These are phyloP conservation scores for Drosophila dunni DNA, from an alignment of 1,140 invertebrate genomes.

Conservation along the genomic window DNA sequence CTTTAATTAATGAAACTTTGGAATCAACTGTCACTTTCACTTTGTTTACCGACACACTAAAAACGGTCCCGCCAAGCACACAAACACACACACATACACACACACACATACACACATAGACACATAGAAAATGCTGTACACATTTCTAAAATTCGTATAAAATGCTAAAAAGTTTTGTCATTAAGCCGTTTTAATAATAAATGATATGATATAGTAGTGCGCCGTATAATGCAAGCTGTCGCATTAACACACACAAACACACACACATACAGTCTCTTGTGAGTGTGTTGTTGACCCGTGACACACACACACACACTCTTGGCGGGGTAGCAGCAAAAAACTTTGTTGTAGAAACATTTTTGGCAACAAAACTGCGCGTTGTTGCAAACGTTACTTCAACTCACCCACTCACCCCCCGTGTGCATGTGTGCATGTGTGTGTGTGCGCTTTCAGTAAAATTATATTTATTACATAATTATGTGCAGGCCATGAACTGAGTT, in stretches of 20 bases:
- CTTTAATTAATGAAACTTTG: constrained; percentile 13
- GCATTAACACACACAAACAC: constrained; percentile 23
- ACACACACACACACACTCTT: constrained; percentile 5
- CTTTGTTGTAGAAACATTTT: constrained; percentile 25
- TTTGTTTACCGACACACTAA: not conserved
- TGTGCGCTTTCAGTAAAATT: constrained; percentile 63
- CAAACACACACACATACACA: too few species aligned
- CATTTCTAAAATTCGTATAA: constrained; percentile 57
- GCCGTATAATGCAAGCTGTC: constrained; percentile 28
- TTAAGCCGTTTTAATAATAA: constrained; percentile 81
- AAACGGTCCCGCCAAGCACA: too few species aligned
- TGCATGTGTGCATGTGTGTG: constrained; percentile 12
- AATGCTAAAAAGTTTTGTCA: constrained; percentile 79
- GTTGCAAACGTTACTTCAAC: constrained; percentile 18
- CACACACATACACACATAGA: too few species aligned
- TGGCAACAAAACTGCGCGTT: constrained; percentile 12
- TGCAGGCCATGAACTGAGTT: constrained; percentile 44
- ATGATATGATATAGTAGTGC: constrained; percentile 66
- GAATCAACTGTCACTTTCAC: constrained; percentile 14
- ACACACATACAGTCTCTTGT: constrained; percentile 10
- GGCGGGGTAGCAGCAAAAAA: not conserved
- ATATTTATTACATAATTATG: constrained; percentile 82
- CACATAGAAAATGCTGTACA: constrained; percentile 19
- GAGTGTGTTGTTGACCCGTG: constrained; percentile 63
- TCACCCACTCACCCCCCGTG: not conserved